Percentiles rank a stretch among this genome's conserved stretches.
Conservation (phyloP, 2,888 invertebrate genomes). For the Cremastinae sp. region DNA sequence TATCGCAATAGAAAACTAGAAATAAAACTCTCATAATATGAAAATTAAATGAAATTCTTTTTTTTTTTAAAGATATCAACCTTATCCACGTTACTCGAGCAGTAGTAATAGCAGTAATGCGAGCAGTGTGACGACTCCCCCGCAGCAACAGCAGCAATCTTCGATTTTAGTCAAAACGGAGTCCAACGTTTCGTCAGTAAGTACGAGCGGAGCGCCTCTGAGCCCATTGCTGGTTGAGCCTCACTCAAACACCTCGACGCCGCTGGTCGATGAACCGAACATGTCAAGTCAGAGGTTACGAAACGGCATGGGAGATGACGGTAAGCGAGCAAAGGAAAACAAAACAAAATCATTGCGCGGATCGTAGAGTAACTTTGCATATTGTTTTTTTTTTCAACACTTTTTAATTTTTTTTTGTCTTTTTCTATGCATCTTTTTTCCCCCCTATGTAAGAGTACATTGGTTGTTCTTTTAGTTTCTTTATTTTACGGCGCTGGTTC, state of each 20-base stretch:
- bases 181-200: constrained; percentile 75
- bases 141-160: constrained; percentile 71
- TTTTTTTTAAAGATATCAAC: constrained; percentile 72
- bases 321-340: constrained; percentile 67
- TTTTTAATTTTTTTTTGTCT: constrained; percentile 33
- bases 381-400: constrained; percentile 27
- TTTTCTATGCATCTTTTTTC: constrained; percentile 60
- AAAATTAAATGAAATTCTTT: constrained; percentile 8
- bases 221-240: constrained; percentile 83
- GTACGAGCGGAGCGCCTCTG: constrained; percentile 81
- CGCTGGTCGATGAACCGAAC: constrained; percentile 83
- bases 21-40: background rate
- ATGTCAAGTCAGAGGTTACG: constrained; percentile 77
- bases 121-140: constrained; percentile 68
- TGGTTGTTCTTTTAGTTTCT: constrained; percentile 17
- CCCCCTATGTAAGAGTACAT: background rate
- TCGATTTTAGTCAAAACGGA: constrained; percentile 75
- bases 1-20: background rate
- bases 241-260: constrained; percentile 86
- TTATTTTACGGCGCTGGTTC: constrained; percentile 73
- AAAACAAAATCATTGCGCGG: background rate
- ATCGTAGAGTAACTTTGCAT: constrained; percentile 1
- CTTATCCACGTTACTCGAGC: constrained; percentile 75
- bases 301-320: constrained; percentile 76
- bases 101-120: constrained; percentile 68